Base-by-base conservation (phyloP, 2,113 vertebrate species). In the Mobula hypostoma region DNA sequence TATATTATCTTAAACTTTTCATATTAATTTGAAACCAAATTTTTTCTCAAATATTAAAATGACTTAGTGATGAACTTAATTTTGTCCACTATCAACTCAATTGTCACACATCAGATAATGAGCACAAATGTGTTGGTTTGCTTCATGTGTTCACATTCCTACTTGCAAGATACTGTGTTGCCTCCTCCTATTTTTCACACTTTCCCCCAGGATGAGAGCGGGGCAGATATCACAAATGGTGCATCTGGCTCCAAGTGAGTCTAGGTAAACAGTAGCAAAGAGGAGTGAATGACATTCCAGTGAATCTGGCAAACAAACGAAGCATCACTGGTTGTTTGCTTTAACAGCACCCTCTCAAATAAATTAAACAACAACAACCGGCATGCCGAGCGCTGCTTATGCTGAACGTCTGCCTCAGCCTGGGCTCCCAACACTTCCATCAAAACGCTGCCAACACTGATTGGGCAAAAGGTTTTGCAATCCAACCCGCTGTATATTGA, bases 341-440 rank as follows among this genome's bases (percentile, higher is more conserved):
- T 94, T 95, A 94, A 95, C 94, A 94, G 94, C 95, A 95, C 92
- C 95, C 72, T 95, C 94, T 95, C 94, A 91, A 94, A 94, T 91
- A 96, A 87, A 95, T 94, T 95, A 96, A 96, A 96, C 96, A 96
- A 95, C 96, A 96, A 96, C 96, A 96, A 95, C 95, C 96, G 95
- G 95, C 96, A 96, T 97, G 96, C 96, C 96, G 96, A 94, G 96
- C 94, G 95, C 94, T 95, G 95, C 96, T 96, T 95, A 95, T 95
- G 95, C 96, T 95, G 94, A 96, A 96, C 96, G 96, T 96, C 96
- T 96, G 95, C 94, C 95, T 95, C 94, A 94, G 94, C 83, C 85
- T 96, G 94, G 94, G 95, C 94, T 95, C 94, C 72, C 70, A 82
- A 92, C 58, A 11, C 72, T 94, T 94, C 61, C 21, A 94, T 27